These are phyloP conservation scores for Nicator chloris DNA, from an alignment of 2,113 vertebrate species.

Conservation along the genomic window DNA sequence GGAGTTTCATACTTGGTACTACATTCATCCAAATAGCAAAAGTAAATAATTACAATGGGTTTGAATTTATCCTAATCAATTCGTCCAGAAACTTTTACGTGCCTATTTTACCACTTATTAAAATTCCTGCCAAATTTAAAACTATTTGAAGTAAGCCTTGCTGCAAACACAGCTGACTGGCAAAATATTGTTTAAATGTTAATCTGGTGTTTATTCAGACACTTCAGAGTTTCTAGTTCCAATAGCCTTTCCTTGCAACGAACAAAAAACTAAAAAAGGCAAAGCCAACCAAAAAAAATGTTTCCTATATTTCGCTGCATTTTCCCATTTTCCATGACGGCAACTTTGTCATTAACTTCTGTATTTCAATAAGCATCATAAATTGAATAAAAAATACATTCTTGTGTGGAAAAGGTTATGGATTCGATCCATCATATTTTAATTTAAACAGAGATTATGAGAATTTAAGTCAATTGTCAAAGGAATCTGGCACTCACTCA, in stretches of 20 bases:
- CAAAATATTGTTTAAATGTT: slow-evolving; percentile 58
- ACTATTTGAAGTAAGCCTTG: slow-evolving; percentile 41
- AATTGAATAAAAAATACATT: neutral
- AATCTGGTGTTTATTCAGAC: slow-evolving; percentile 61
- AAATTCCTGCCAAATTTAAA: slow-evolving; percentile 53
- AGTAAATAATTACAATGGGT: neutral
- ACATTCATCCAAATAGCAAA: neutral
- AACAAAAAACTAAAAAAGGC: neutral
- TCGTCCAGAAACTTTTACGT: slow-evolving; percentile 26
- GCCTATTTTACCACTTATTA: slow-evolving; percentile 1
- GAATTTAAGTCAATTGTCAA: neutral
- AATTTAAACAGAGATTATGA: neutral
- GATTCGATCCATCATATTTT: neutral
- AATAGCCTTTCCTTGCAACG: slow-evolving; percentile 34
- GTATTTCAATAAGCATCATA: neutral
- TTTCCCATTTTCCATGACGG: neutral
- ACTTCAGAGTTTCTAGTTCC: neutral
- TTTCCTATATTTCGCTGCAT: neutral
- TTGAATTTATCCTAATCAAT: slow-evolving; percentile 37
- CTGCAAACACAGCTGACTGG: slow-evolving; percentile 24
- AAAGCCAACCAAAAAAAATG: accelerated
- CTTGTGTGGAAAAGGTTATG: neutral
- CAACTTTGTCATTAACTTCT: neutral
- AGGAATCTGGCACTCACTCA: neutral
- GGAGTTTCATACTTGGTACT: neutral